A percentile compares a stretch with the other conserved stretches of the same genome.
Conservation (phyloP, 2,113 vertebrate species). For the Philantomba maxwellii region DNA sequence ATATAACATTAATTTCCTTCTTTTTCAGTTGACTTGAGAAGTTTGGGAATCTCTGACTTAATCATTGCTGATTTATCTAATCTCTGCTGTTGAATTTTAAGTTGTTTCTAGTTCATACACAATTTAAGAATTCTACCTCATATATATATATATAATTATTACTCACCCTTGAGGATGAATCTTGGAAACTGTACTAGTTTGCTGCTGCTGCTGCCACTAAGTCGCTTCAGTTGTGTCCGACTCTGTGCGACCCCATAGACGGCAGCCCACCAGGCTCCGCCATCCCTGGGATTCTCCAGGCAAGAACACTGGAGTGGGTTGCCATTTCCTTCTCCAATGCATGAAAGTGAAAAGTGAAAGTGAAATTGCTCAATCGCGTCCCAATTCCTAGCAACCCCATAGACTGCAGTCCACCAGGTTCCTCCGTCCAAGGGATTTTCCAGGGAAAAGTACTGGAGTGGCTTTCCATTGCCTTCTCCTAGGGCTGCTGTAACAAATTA, state of each 20-base stretch:
- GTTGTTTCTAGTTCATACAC: background rate
- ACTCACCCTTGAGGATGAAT: background rate
- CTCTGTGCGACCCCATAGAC: too few relatives aligned
- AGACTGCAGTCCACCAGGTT: too few relatives aligned
- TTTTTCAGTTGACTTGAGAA: background rate
- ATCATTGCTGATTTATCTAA: background rate
- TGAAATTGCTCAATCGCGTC: too few relatives aligned
- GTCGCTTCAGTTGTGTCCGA: fast-evolving
- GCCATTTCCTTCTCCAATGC: too few relatives aligned
- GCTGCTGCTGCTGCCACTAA: too few relatives aligned
- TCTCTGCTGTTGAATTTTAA: background rate
- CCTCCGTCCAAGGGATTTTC: too few relatives aligned
- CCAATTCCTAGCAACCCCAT: too few relatives aligned
- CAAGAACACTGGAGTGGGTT: too few relatives aligned
- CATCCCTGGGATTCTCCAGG: too few relatives aligned
- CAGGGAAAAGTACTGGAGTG: too few relatives aligned
- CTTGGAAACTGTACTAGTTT: background rate
- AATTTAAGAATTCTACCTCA: background rate
- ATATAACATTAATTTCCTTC: background rate
- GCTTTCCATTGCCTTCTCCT: background rate
- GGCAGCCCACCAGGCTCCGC: too few relatives aligned
- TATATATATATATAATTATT: background rate
- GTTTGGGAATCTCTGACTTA: background rate
- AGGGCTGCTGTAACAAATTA: background rate
- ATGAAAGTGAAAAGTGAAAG: too few relatives aligned